Base-by-base conservation (phyloP, 2,113 vertebrate species). In the Tringa solitaria region DNA sequence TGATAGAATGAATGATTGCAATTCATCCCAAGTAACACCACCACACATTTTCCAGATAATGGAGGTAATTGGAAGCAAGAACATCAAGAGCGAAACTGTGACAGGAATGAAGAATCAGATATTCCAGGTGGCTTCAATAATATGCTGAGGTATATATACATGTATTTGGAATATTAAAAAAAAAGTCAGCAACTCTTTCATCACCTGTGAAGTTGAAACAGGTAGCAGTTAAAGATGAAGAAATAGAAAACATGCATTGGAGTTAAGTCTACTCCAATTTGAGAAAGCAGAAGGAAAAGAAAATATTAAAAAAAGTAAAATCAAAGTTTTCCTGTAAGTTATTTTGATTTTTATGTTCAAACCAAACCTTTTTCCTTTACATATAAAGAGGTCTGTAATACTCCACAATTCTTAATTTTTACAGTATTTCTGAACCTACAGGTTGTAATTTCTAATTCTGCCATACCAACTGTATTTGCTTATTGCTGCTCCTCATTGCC, bases 71-170 rank as follows among this genome's bases (percentile, higher is more conserved):
- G 20, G 48, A 91, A 84, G 19, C 11, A 87, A 79, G 46, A 72
- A 61, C 10, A 46, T 46, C 41, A 75, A 81, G 27, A 70, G 3
- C 43, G 26, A 61, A 84, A 81, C 26, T 13, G 5, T 28, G 54
- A 45, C 19, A 77, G 11, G 21, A 37, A 51, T 21, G 48, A 81
- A 74, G 3, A 63, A 65, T 30, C 17, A 59, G 8, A 78, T 65
- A 83, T 14, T 77, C 13, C 54, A 84, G 15, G 3, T 89, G 17
- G 17, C 5, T 70, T 84, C 27, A 56, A 35, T 72, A 54, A 78
- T 1, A 0, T 43, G 37, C 18, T 77, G 10, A 78, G 3, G 6
- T n/a, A 23, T 15, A 53, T 7, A 68, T 3, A 72, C 4, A 57
- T 9, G 6, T 61, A 78, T 48, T 41, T 45, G 33, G 15, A 74